phyloP scores from a whole-genome alignment of 2,113 vertebrate species.

The Epinephelus cyanopodus region DNA sequence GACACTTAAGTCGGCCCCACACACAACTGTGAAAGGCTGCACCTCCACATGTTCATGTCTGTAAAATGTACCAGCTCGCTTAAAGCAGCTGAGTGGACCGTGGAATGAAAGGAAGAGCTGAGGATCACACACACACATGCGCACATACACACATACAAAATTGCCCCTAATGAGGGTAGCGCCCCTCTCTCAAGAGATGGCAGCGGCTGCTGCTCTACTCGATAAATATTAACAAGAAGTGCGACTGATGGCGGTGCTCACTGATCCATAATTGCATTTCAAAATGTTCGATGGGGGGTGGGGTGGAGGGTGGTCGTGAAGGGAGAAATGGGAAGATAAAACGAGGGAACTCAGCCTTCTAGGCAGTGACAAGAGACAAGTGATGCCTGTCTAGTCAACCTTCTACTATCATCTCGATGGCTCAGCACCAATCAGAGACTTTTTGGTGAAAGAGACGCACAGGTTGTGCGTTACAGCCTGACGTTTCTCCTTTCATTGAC shows the following conservation, averaged over 20 bases:
- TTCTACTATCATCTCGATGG: slow-evolving; percentile 49
- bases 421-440: slow-evolving; percentile 48
- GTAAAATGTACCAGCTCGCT: slow-evolving; percentile 76
- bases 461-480: slow-evolving; percentile 56
- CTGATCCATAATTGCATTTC: slow-evolving; percentile 87
- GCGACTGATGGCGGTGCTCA: slow-evolving; percentile 84
- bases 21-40: slow-evolving; percentile 56
- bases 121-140: slow-evolving; percentile 25
- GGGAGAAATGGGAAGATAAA: slow-evolving; percentile 57
- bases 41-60: slow-evolving; percentile 78
- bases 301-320: slow-evolving; percentile 32
- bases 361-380: slow-evolving; percentile 60
- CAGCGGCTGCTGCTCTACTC: slow-evolving; percentile 79
- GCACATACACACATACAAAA: slow-evolving; percentile 57
- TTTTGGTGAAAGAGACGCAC: slow-evolving; percentile 12
- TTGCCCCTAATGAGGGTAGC: slow-evolving; percentile 81
- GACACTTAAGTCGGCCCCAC: slow-evolving; percentile 64
- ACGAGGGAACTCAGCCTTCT: slow-evolving; percentile 49
- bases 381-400: slow-evolving; percentile 62
- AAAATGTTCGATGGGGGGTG: slow-evolving; percentile 71
- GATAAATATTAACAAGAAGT: slow-evolving; percentile 87
- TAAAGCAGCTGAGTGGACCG: slow-evolving; percentile 71
- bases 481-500: slow-evolving; percentile 47
- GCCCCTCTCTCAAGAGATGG: slow-evolving; percentile 79
- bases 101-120: slow-evolving; percentile 59